Evolutionary conservation across 1,140 invertebrate genomes (phyloP).

Genomic region (Condylostylus longicornis): DNA sequence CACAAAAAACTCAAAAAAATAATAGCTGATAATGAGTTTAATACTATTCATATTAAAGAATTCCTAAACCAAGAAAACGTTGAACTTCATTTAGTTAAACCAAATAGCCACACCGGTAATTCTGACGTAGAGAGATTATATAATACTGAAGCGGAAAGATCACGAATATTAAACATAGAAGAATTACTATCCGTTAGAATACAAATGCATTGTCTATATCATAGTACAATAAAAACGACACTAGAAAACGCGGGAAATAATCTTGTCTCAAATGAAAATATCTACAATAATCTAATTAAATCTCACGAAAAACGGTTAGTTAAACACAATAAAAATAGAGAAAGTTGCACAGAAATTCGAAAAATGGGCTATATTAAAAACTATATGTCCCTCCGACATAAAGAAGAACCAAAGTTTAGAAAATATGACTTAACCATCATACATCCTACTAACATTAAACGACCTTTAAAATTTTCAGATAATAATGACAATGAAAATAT

Average conservation of each 20-base stretch:
- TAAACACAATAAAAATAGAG: no score
- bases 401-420: constrained; percentile 9
- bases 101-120: constrained; percentile 2
- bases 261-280: no score
- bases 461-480: no score
- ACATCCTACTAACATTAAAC: constrained; percentile 6
- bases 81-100: constrained; percentile 9
- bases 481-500: no score
- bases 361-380: constrained; percentile 7
- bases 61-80: constrained; percentile 7
- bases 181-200: no score
- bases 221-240: no score
- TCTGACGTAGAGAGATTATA: no score
- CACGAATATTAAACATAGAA: constrained; percentile 8
- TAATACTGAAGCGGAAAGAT: constrained; percentile 7
- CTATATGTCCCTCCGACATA: constrained; percentile 9
- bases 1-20: no score
- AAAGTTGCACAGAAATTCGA: constrained; percentile 4
- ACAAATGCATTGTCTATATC: background rate
- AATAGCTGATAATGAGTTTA: no score
- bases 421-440: constrained; percentile 7
- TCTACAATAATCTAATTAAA: no score
- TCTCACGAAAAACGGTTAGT: no score
- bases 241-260: no score
- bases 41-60: constrained; percentile 9